These are phyloP conservation scores for Drosophila siamana DNA, from an alignment of 2,888 invertebrate species.

Conservation along the genomic window DNA sequence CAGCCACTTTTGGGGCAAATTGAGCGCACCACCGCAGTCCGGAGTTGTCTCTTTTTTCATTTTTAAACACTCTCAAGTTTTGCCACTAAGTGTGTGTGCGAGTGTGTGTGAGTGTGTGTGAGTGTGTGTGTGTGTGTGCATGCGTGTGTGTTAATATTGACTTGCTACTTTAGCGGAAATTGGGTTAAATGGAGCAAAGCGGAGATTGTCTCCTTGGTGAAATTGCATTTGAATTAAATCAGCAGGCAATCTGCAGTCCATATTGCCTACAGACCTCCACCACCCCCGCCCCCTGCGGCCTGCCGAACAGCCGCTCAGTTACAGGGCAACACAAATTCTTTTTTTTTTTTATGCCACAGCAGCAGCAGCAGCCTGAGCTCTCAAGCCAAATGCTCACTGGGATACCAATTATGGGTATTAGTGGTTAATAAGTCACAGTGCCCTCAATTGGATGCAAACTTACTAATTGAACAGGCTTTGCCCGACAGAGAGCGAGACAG, in stretches of 20 bases:
- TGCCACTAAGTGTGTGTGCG: constrained; percentile 16
- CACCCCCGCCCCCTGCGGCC: background rate
- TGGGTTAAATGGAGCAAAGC: constrained; percentile 68
- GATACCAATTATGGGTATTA: constrained; percentile 57
- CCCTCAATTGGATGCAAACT: constrained; percentile 52
- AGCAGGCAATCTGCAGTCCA: constrained; percentile 65
- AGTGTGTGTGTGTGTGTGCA: constrained; percentile 23
- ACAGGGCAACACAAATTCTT: background rate
- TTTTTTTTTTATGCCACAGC: constrained; percentile 15
- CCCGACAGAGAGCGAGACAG: background rate
- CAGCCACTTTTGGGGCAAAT: constrained; percentile 53
- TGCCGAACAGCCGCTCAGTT: background rate
- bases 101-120: constrained; percentile 7
- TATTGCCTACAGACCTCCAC: constrained; percentile 19
- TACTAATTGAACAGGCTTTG: constrained; percentile 46
- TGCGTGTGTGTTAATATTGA: constrained; percentile 59
- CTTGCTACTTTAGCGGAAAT: constrained; percentile 65
- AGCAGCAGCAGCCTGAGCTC: background rate
- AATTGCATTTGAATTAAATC: constrained; percentile 68
- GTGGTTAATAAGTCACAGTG: constrained; percentile 62
- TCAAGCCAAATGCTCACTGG: constrained; percentile 29
- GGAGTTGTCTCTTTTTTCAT: constrained; percentile 38
- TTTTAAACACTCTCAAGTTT: constrained; percentile 51
- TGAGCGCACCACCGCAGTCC: constrained; percentile 53
- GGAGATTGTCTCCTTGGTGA: constrained; percentile 63